A percentile compares a stretch with the other conserved stretches of the same genome.
phyloP scores from a whole-genome alignment of 2,797 vertebrate species.

The Melanogrammus aeglefinus region DNA sequence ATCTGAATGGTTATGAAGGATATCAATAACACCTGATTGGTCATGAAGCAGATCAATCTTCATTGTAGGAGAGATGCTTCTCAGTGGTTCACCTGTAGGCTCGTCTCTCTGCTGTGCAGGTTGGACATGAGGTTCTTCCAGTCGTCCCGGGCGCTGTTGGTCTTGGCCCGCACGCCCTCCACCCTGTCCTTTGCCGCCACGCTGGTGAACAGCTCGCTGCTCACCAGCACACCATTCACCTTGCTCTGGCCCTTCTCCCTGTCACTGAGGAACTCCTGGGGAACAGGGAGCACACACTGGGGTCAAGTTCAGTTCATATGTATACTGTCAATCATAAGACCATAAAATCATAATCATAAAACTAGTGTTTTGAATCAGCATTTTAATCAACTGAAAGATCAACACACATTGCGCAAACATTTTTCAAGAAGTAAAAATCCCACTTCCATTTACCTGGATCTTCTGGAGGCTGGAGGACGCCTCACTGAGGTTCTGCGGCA shows the following conservation, averaged over 20 bases:
- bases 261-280: constrained; percentile 86
- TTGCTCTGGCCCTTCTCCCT: constrained; percentile 86
- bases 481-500: constrained; percentile 85
- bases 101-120: constrained; percentile 84
- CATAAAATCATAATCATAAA: neutral
- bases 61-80: neutral
- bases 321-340: neutral
- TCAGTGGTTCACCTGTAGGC: constrained; percentile 75
- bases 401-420: neutral
- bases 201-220: constrained; percentile 78
- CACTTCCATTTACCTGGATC: constrained; percentile 82
- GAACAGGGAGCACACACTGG: neutral
- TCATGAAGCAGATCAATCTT: neutral
- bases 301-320: neutral
- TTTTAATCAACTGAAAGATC: neutral
- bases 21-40: neutral
- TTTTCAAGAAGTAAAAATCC: too few relatives aligned
- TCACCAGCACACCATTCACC: constrained; percentile 76
- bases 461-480: constrained; percentile 84
- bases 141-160: constrained; percentile 78
- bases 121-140: constrained; percentile 86
- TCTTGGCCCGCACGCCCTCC: constrained; percentile 76
- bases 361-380: neutral
- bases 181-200: constrained; percentile 79
- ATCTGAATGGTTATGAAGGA: neutral